Base-by-base conservation (phyloP, 2,797 vertebrate genomes). In the Bucorvus abyssinicus region DNA sequence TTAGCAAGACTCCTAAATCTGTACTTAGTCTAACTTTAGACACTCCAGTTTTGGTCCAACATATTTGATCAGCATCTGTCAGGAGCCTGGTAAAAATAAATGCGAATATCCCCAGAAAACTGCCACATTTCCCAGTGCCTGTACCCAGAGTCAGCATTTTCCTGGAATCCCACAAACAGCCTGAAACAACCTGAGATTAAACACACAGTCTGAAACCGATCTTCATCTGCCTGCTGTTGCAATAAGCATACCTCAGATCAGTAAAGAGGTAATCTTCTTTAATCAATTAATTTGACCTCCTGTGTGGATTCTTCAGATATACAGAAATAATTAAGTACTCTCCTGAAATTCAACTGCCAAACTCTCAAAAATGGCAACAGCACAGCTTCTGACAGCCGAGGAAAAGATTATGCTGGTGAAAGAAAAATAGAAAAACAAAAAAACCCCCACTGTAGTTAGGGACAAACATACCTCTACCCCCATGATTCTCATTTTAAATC, bases 1-100 rank as follows among this genome's bases (percentile, higher is more conserved):
- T 95, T 94, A 94, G 87, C 69, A 95, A 94, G 85, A 87, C 88
- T 90, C 84, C 89, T 97, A 96, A 96, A 95, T 95, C 92, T 91
- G 89, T 91, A 87, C 78, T 92, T 95, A 94, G 84, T 60, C 94
- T 94, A 96, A 96, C 85, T 95, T 96, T 93, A 93, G 95, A 82
- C 77, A 88, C 14, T 74, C 67, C 55, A 70, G 87, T 94, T 97
- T 94, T 84, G 94, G 83, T 79, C 70, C 83, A 95, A 91, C 63
- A 34, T 75, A 90, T 78, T 64, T 82, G 67, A 92, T 79, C 59
- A 79, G 82, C 74, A 87, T 52, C 85, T 93, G 77, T 76, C 73
- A 53, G 19, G 4, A 90, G 70, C 15, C 77, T 84, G 14, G 38
- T 82, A 71, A 88, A 93, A 94, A 79, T 61, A 63, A 73, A 67